phyloP scores from a whole-genome alignment of 1,140 invertebrate species.

The Pogonomyrmex barbatus region DNA sequence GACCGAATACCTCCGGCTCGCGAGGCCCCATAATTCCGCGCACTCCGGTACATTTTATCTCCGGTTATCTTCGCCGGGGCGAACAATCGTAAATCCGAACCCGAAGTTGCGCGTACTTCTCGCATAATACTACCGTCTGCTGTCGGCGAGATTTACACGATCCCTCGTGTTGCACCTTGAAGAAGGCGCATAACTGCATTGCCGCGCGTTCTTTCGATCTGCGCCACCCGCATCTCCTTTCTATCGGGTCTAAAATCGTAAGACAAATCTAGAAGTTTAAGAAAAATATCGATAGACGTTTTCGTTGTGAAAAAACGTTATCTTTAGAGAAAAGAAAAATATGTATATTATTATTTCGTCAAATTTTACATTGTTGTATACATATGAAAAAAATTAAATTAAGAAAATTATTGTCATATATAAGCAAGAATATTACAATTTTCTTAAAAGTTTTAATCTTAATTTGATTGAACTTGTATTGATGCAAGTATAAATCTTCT shows the following conservation, averaged over 20 bases:
- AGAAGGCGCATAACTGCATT: slow-evolving; percentile 64
- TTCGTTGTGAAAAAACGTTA: background rate
- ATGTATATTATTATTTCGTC: background rate
- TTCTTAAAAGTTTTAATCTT: too few species aligned
- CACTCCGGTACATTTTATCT: slow-evolving; percentile 64
- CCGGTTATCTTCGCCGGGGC: slow-evolving; percentile 67
- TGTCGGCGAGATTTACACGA: slow-evolving; percentile 71
- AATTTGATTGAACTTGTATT: too few species aligned
- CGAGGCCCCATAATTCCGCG: background rate
- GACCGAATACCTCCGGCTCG: slow-evolving; percentile 19
- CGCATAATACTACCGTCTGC: slow-evolving; percentile 45
- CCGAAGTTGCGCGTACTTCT: slow-evolving; percentile 62
- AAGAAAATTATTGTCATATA: too few species aligned
- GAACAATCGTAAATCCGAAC: slow-evolving; percentile 75
- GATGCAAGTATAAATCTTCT: too few species aligned
- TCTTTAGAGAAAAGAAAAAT: background rate
- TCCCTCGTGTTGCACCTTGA: slow-evolving; percentile 64
- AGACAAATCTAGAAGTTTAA: background rate
- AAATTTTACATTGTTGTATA: background rate
- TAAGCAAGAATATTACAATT: too few species aligned
- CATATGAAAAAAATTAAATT: too few species aligned
- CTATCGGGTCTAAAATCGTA: background rate
- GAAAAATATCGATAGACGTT: background rate
- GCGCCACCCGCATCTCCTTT: background rate
- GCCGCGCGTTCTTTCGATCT: slow-evolving; percentile 23